Conservation (phyloP, 2,888 invertebrate species). For the Agrotis puta region DNA sequence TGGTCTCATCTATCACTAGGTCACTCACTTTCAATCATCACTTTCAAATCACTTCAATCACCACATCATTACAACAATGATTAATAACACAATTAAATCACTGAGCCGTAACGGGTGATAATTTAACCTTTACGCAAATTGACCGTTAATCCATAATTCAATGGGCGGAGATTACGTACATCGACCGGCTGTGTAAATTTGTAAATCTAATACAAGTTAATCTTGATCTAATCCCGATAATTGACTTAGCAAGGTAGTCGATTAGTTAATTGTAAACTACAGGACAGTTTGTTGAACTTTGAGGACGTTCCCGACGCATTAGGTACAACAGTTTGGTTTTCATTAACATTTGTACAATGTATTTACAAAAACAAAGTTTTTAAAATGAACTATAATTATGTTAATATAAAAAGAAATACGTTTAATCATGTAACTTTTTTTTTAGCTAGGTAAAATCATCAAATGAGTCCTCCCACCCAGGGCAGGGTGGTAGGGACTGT, state of each 20-base stretch:
- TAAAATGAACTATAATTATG: too few species aligned
- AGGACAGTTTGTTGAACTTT: conserved; percentile 3
- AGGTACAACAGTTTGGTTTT: too few species aligned
- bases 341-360: too few species aligned
- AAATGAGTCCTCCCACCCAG: too few species aligned
- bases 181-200: conserved; percentile 49
- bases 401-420: too few species aligned
- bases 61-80: conserved; percentile 8
- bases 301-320: not conserved
- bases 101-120: conserved; percentile 22
- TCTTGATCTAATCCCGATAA: conserved; percentile 62
- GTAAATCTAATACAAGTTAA: conserved; percentile 61
- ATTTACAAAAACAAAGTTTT: too few species aligned
- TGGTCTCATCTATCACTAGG: not conserved
- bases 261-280: conserved; percentile 44
- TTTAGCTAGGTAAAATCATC: too few species aligned
- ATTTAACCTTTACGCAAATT: conserved; percentile 58
- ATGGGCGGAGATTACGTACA: conserved; percentile 55
- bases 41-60: too few species aligned
- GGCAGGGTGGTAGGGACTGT: too few species aligned
- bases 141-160: conserved; percentile 63
- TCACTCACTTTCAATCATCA: conserved; percentile 16
- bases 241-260: conserved; percentile 57
- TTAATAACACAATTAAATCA: conserved; percentile 37
- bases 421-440: too few species aligned